Conservation (phyloP, 2,113 vertebrate genomes). For the Nesoenas mayeri region DNA sequence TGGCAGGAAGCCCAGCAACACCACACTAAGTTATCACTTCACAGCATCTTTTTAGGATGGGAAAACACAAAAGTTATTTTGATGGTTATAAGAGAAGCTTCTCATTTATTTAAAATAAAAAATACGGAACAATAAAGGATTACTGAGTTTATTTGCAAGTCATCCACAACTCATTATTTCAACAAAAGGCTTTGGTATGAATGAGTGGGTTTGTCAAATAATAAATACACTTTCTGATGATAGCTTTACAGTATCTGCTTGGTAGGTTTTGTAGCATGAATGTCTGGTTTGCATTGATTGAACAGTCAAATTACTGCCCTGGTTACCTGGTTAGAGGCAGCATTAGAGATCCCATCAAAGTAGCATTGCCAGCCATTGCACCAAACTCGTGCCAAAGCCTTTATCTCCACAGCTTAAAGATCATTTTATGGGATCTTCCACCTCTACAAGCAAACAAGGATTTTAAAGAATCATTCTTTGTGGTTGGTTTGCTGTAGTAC, state of each 20-base stretch:
- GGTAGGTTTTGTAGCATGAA: neutral
- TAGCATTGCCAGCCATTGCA: neutral
- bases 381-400: neutral
- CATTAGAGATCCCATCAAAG: neutral
- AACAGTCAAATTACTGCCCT: neutral
- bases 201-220: slow-evolving; percentile 29
- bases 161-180: slow-evolving; percentile 20
- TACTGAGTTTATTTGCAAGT: neutral
- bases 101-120: slow-evolving; percentile 4
- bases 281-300: neutral
- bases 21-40: neutral
- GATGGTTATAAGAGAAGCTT: slow-evolving; percentile 6
- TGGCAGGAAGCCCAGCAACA: neutral
- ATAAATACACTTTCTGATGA: neutral
- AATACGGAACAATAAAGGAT: slow-evolving; percentile 20
- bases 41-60: neutral
- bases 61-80: slow-evolving; percentile 23
- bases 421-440: neutral
- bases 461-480: neutral
- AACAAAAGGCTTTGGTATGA: neutral
- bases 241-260: neutral
- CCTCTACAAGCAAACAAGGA: neutral
- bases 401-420: neutral
- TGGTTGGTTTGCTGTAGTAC: neutral
- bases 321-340: neutral